phyloP scores from a whole-genome alignment of 2,888 invertebrate genomes.

The Didymodactylos carnosus region DNA sequence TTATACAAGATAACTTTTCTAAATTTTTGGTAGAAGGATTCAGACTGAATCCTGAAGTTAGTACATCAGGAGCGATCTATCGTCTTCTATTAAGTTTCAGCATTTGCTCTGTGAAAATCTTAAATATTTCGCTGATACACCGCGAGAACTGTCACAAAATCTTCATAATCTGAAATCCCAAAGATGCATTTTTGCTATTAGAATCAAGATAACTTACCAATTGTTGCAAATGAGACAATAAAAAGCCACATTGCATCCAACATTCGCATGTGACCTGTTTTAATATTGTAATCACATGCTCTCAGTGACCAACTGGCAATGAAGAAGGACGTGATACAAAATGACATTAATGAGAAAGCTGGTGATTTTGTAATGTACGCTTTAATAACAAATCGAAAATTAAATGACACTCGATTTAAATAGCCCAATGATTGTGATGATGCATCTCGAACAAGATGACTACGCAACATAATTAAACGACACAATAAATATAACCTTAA shows the following conservation, averaged over 20 bases:
- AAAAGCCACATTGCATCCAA: constrained; percentile 33
- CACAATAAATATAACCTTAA: neutral
- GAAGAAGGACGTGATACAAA: constrained; percentile 25
- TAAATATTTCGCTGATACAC: too few species aligned
- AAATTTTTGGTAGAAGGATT: too few species aligned
- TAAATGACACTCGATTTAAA: constrained; percentile 89
- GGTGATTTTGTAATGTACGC: constrained; percentile 32
- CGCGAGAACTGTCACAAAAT: too few species aligned
- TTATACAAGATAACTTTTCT: too few species aligned
- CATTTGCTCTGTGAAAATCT: too few species aligned
- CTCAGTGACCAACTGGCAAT: constrained; percentile 27
- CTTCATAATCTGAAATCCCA: too few species aligned
- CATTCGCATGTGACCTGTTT: constrained; percentile 24
- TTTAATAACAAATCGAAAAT: constrained; percentile 45
- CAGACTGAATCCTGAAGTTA: too few species aligned
- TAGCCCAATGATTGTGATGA: constrained; percentile 33
- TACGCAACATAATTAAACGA: constrained; percentile 29
- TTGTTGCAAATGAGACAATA: constrained; percentile 31
- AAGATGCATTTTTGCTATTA: too few species aligned
- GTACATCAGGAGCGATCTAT: too few species aligned
- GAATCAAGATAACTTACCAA: too few species aligned
- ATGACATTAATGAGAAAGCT: constrained; percentile 26
- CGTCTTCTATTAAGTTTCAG: too few species aligned
- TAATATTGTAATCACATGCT: constrained; percentile 26
- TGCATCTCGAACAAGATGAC: constrained; percentile 30